phyloP scores from a whole-genome alignment of 2,888 invertebrate genomes.

The Poecilus cupreus region DNA sequence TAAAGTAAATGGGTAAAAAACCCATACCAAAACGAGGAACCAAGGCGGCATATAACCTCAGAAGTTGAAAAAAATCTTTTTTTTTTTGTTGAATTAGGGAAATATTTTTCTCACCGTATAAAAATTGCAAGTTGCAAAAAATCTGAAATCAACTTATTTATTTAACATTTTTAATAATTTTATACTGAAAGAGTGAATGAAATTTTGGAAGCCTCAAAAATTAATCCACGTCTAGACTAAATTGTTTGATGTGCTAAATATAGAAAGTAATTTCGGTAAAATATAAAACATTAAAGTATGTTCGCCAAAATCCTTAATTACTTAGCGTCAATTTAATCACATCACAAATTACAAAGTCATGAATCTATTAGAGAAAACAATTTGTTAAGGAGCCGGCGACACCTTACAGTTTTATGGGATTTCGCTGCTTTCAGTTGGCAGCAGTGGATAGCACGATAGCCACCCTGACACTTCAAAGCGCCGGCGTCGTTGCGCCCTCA shows the following conservation, averaged over 20 bases:
- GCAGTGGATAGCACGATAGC: background rate
- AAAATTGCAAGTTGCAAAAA: no score
- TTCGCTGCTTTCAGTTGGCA: background rate
- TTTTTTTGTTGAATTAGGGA: no score
- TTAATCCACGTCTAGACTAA: background rate
- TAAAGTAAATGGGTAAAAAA: no score
- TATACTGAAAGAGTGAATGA: no score
- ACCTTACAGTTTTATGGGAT: background rate
- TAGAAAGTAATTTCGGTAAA: background rate
- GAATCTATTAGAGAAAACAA: slow-evolving; percentile 17
- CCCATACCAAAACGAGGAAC: no score
- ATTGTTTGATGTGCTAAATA: background rate
- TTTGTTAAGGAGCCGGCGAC: background rate
- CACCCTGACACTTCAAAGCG: slow-evolving; percentile 5
- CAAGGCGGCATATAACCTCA: no score
- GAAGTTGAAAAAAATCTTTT: no score
- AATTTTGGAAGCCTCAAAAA: background rate
- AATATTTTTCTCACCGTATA: no score
- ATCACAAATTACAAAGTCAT: slow-evolving; percentile 1
- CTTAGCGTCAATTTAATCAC: slow-evolving; percentile 3
- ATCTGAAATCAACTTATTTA: no score
- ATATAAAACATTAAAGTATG: background rate
- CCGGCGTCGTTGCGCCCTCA: background rate
- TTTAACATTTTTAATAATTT: no score
- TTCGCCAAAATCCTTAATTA: background rate